Evolutionary conservation across 2,797 vertebrate genomes (phyloP).

Genomic region (Microchirus variegatus): DNA sequence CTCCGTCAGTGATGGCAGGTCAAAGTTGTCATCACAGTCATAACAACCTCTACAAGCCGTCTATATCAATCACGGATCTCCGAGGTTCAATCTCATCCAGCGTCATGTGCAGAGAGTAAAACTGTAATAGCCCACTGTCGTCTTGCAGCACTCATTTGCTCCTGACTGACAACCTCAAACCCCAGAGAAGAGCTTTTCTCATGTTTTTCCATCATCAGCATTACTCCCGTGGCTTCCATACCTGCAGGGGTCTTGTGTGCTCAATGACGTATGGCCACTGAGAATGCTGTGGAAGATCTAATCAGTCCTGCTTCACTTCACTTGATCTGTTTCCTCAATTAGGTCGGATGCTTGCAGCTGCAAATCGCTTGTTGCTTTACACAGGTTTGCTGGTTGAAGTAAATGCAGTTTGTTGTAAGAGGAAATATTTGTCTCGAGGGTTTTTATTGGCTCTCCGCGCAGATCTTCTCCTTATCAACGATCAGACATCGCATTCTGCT

Average conservation of each 20-base stretch:
- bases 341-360: conserved; percentile 57
- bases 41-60: conserved; percentile 17
- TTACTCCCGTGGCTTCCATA: conserved; percentile 26
- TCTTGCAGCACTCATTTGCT: conserved; percentile 11
- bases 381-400: conserved; percentile 46
- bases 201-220: conserved; percentile 27
- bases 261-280: conserved; percentile 45
- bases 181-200: conserved; percentile 36
- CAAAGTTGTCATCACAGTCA: conserved; percentile 19
- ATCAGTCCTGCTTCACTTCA: conserved; percentile 69
- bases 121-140: neutral
- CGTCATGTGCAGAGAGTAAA: conserved; percentile 6
- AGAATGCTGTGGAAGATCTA: conserved; percentile 61
- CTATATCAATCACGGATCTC: conserved; percentile 21
- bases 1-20: conserved; percentile 10
- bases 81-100: conserved; percentile 8
- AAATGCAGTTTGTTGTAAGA: conserved; percentile 41
- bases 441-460: conserved; percentile 13
- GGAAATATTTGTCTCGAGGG: conserved; percentile 41
- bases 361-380: conserved; percentile 52
- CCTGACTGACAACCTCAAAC: conserved; percentile 28
- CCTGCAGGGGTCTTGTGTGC: conserved; percentile 45
- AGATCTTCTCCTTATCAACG: conserved; percentile 37
- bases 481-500: conserved; percentile 29
- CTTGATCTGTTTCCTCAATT: conserved; percentile 64